A percentile compares a stretch with the other conserved stretches of the same genome.
These are phyloP conservation scores for Meloidogyne exigua DNA, from an alignment of 1,140 invertebrate genomes.

Conservation along the genomic window DNA sequence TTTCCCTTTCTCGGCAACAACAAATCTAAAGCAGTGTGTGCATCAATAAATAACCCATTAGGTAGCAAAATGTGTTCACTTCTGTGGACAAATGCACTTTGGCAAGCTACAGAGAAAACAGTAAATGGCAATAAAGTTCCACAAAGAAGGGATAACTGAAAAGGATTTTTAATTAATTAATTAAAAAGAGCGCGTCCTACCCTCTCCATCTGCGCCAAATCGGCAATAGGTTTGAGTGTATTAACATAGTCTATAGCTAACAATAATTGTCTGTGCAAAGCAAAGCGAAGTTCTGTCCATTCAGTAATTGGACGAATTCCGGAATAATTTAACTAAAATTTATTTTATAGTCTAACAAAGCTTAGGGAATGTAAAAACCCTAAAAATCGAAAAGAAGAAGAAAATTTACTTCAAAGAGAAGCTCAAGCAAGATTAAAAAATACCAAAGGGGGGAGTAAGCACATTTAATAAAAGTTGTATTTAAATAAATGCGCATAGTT, in stretches of 20 bases:
- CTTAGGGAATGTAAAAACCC: too few species aligned
- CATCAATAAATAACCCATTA: constrained; percentile 42
- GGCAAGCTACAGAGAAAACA: constrained; percentile 21
- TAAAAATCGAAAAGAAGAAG: too few species aligned
- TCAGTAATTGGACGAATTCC: constrained; percentile 33
- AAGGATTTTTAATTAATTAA: not conserved
- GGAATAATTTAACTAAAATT: constrained; percentile 51
- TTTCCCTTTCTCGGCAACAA: constrained; percentile 9
- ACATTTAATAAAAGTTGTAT: too few species aligned
- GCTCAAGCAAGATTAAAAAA: too few species aligned
- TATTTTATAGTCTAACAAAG: not conserved
- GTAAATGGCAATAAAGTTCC: constrained; percentile 14
- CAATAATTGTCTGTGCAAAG: constrained; percentile 51
- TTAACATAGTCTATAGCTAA: constrained; percentile 62
- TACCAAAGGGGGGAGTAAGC: too few species aligned
- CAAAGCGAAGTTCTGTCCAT: constrained; percentile 27
- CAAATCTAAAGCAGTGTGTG: constrained; percentile 22
- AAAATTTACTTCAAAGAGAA: too few species aligned
- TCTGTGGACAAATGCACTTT: constrained; percentile 20
- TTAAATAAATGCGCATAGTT: too few species aligned
- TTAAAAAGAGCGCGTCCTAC: constrained; percentile 20
- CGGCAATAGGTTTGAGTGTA: constrained; percentile 62
- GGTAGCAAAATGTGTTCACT: constrained; percentile 42
- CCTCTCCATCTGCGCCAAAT: constrained; percentile 51
- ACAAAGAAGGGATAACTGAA: constrained; percentile 13